Evolutionary conservation across 2,797 vertebrate species (phyloP).

Genomic region (Chelon auratus): DNA sequence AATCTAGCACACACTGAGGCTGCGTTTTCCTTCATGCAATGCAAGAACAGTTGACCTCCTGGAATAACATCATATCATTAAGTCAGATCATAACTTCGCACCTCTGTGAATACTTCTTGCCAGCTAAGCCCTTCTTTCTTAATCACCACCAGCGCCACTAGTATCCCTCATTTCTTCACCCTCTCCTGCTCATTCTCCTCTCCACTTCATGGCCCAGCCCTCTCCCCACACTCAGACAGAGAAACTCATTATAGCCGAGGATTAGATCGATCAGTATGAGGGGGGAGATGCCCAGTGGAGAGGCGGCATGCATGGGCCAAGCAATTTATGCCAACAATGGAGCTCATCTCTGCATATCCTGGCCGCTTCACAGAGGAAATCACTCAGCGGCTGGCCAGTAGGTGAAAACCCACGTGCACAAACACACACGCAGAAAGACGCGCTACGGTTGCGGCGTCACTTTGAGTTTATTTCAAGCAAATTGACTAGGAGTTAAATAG

Average conservation of each 20-base stretch:
- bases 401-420: slow-evolving; percentile 25
- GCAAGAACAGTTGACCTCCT: background rate
- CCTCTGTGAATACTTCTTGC: slow-evolving; percentile 17
- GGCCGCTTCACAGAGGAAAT: slow-evolving; percentile 57
- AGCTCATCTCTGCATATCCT: slow-evolving; percentile 75
- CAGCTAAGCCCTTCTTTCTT: slow-evolving; percentile 6
- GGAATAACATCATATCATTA: background rate
- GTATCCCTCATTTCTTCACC: slow-evolving; percentile 30
- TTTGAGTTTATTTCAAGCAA: slow-evolving; percentile 16
- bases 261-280: slow-evolving; percentile 80
- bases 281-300: slow-evolving; percentile 64
- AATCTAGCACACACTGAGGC: background rate
- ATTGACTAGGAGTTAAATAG: background rate
- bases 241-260: slow-evolving; percentile 83
- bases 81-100: slow-evolving; percentile 31
- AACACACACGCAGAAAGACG: slow-evolving; percentile 13
- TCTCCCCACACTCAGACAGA: slow-evolving; percentile 68
- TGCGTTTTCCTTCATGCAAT: background rate
- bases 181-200: slow-evolving; percentile 41
- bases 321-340: slow-evolving; percentile 82
- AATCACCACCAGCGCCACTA: slow-evolving; percentile 30
- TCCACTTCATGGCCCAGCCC: slow-evolving; percentile 56
- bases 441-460: slow-evolving; percentile 12
- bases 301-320: slow-evolving; percentile 70
- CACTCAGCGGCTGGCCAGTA: slow-evolving; percentile 50